These are phyloP conservation scores for Pilophorus perplexus DNA, from an alignment of 2,888 invertebrate genomes.

Conservation along the genomic window DNA sequence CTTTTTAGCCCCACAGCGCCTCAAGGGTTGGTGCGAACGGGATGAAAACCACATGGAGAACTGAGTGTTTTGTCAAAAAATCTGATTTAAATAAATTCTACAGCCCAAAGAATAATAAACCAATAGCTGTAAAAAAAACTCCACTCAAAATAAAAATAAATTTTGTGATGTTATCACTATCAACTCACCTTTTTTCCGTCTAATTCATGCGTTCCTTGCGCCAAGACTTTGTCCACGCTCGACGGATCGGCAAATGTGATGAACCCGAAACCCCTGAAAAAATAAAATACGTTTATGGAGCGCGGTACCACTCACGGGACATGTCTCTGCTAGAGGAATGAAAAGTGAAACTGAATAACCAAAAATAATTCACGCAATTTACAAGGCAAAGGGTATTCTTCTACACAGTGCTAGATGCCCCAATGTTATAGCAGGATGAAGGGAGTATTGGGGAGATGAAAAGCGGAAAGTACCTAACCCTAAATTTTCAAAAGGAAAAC, in stretches of 20 bases:
- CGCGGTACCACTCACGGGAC: background rate
- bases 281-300: too few species aligned
- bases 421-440: slow-evolving; percentile 15
- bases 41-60: too few species aligned
- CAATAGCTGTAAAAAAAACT: too few species aligned
- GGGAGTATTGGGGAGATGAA: background rate
- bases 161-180: too few species aligned
- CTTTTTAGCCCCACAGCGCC: too few species aligned
- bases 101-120: too few species aligned
- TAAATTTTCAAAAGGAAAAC: too few species aligned
- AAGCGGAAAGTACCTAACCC: background rate
- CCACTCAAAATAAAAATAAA: too few species aligned
- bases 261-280: slow-evolving; percentile 97
- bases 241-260: slow-evolving; percentile 98
- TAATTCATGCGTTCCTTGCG: slow-evolving; percentile 96
- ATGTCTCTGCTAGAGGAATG: too few species aligned
- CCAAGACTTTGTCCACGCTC: slow-evolving; percentile 99
- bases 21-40: too few species aligned
- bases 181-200: slow-evolving; percentile 95
- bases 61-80: too few species aligned
- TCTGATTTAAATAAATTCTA: too few species aligned
- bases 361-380: background rate
- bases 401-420: slow-evolving; percentile 28
- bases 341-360: background rate
- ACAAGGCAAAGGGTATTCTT: background rate